Evolutionary conservation across 2,888 invertebrate genomes (phyloP), one percentile per base, ranked within the genome.

Genomic region (Cyclophora albipunctata): DNA sequence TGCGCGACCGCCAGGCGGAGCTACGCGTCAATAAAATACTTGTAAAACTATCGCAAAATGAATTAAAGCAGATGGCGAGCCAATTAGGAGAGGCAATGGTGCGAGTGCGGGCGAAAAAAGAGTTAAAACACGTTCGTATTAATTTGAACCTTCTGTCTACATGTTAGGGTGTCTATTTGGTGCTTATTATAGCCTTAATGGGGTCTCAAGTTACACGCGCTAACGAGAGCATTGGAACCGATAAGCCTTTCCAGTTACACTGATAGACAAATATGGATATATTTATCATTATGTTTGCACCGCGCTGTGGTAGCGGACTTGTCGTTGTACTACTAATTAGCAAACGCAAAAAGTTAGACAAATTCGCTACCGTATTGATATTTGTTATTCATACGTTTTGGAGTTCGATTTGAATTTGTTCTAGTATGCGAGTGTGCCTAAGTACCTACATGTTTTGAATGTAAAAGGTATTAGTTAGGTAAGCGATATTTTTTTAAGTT

Each of bases 1-100:
- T 71, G 64, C 53, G 63, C 70, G 69, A 63, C 74, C 80, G 75
- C 78, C 82, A 82, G 85, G 82, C 84, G 86, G 87, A 83, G 87
- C 84, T 82, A 81, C 82, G 80, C 81, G 79, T 85, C 87, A 84
- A 82, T 87, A 85, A 86, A 87, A 86, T 86, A 84, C 87, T 84
- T 87, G 87, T 87, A 85, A 85, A 88, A 86, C 87, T 87, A 87
- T 87, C 84, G 86, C 85, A 72, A 84, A 86, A 84, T 87, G 87
- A 88, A 88, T 88, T 86, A 83, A 86, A 86, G 84, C 87, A 85
- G 81, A 87, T 85, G 85, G 80, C 72, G 79, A 84, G 80, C 86
- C 88, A 88, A 88, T 88, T 88, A 88, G 88, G 85, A 79, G 71
- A 81, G 78, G 79, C 87, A 88, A 85, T 85, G 84, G 88, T 81